These are phyloP conservation scores for Leptonema lineaticorne DNA, from an alignment of 1,140 invertebrate genomes.

Conservation along the genomic window DNA sequence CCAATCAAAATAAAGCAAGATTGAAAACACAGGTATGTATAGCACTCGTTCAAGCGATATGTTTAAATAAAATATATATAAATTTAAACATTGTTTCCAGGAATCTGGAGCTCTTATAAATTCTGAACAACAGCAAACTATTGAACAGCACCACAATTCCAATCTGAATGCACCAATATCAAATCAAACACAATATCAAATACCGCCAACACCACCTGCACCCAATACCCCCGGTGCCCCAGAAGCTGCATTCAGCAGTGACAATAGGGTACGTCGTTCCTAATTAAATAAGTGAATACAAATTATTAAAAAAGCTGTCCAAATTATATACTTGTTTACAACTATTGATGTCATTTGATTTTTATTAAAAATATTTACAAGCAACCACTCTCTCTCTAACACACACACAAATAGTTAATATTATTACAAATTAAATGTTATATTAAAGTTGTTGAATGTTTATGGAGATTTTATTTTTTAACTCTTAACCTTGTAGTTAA, in stretches of 20 bases:
- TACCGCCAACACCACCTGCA: conserved; percentile 44
- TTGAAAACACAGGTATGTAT: conserved; percentile 36
- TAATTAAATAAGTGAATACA: no score
- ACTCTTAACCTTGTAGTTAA: no score
- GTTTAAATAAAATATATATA: no score
- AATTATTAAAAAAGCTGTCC: no score
- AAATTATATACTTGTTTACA: not conserved
- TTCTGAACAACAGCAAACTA: conserved; percentile 5
- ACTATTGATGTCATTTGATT: conserved; percentile 9
- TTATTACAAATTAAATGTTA: no score
- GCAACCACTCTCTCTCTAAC: no score
- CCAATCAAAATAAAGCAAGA: conserved; percentile 53
- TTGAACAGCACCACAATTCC: conserved; percentile 12
- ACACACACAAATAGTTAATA: no score
- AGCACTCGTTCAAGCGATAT: no score
- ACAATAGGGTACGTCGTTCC: conserved; percentile 64
- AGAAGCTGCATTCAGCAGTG: conserved; percentile 62
- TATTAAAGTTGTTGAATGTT: no score
- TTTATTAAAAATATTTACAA: not conserved
- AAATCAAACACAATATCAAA: conserved; percentile 5
- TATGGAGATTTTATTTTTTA: no score
- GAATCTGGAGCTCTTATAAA: not conserved
- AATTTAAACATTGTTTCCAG: not conserved
- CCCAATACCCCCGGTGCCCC: conserved; percentile 53
- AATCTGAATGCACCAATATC: conserved; percentile 35